Conservation (phyloP, 2,113 vertebrate genomes). For the Mustelus asterias region DNA sequence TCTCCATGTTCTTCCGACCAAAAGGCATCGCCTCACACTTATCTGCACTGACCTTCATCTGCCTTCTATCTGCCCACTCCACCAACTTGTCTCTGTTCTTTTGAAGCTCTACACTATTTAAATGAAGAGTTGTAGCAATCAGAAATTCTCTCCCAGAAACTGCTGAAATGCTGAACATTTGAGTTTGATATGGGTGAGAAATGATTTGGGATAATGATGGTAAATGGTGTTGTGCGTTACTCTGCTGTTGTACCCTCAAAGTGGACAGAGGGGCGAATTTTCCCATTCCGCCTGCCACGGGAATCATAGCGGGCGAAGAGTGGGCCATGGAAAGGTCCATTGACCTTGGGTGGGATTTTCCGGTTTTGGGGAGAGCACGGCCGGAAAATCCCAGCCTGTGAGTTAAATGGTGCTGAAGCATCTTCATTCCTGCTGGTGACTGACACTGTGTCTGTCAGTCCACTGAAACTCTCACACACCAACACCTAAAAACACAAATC, state of each 20-base stretch:
- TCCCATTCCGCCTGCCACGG: too few species aligned
- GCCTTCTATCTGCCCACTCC: too few species aligned
- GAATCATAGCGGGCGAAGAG: too few species aligned
- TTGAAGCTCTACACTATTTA: too few species aligned
- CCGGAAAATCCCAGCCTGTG: too few species aligned
- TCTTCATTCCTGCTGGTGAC: neutral
- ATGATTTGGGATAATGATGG: neutral
- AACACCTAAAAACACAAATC: neutral
- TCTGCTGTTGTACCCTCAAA: neutral
- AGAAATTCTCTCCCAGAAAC: neutral
- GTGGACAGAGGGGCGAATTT: neutral
- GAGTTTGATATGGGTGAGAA: neutral
- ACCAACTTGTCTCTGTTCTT: too few species aligned
- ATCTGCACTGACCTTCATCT: too few species aligned
- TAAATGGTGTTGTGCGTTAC: neutral
- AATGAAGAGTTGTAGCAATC: neutral
- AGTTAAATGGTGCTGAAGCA: neutral
- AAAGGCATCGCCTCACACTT: too few species aligned
- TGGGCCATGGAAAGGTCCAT: too few species aligned
- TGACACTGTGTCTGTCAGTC: neutral
- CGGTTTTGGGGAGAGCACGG: too few species aligned
- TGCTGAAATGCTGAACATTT: neutral
- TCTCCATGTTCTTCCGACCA: too few species aligned
- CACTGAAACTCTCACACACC: neutral
- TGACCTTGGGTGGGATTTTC: too few species aligned